Percentiles rank a stretch among this genome's conserved stretches.
phyloP scores from a whole-genome alignment of 2,113 vertebrate genomes.

The Channa maculata region DNA sequence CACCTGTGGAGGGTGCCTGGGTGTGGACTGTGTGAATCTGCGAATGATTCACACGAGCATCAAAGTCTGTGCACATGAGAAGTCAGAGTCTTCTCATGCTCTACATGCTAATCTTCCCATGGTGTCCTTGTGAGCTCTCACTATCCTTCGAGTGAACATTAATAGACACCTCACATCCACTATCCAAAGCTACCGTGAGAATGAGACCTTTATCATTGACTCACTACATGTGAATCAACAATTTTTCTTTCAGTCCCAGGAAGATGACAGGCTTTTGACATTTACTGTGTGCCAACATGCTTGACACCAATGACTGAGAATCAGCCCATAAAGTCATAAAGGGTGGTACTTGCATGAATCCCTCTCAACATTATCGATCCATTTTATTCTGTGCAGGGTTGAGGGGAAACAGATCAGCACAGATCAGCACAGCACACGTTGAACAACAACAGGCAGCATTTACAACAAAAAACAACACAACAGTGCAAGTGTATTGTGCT shows the following conservation, averaged over 20 bases:
- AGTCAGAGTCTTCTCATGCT: conserved; percentile 65
- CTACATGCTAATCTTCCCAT: conserved; percentile 67
- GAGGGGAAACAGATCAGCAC: neutral
- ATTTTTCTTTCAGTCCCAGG: conserved; percentile 37
- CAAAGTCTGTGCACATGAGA: conserved; percentile 60
- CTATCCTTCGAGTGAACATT: conserved; percentile 30
- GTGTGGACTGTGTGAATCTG: conserved; percentile 78
- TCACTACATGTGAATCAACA: conserved; percentile 44
- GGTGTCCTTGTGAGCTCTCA: conserved; percentile 42
- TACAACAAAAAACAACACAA: too few relatives aligned
- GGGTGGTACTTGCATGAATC: conserved; percentile 12
- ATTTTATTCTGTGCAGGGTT: neutral
- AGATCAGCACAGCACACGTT: too few relatives aligned
- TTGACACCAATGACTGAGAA: conserved; percentile 25
- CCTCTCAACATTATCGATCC: neutral
- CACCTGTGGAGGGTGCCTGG: conserved; percentile 72
- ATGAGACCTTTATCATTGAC: conserved; percentile 62
- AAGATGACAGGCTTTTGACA: conserved; percentile 44
- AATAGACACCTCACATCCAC: conserved; percentile 41
- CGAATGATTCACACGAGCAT: conserved; percentile 73
- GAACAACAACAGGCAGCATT: too few relatives aligned
- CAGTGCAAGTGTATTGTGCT: too few relatives aligned
- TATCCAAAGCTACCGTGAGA: conserved; percentile 53
- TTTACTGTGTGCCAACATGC: conserved; percentile 28
- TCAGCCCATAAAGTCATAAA: conserved; percentile 25